Evolutionary conservation across 2,888 invertebrate genomes (phyloP), one percentile per base, ranked within the genome.

Genomic region (Galeopsomyia nigrocyanea): DNA sequence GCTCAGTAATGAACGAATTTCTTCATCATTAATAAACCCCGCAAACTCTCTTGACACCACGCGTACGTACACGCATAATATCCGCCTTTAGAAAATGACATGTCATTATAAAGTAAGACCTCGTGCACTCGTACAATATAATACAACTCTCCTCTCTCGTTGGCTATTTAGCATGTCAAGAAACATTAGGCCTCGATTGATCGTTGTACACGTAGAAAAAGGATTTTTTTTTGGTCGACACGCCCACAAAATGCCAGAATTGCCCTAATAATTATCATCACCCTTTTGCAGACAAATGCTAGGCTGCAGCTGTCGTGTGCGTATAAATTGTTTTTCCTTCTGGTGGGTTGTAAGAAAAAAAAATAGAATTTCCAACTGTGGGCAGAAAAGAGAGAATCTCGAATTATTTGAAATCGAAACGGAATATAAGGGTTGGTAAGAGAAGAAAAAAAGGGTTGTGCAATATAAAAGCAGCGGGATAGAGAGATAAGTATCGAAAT

Each of bases 261-360:
- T 70, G 70, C 72, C 75, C 70, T 67, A 75, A 75, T 75, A 73
- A 75, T 75, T 75, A 75, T 75, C 75, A 64, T 66, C 58, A 39
- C 39, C 39, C 39, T 39, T 63, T 63, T 62, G 17, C 26, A 58
- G 55, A 13, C 55, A 9, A 19, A 17, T 17, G 17, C 55, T 17
- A 17, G 3, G 74, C 53, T 14, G 31, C 49, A 9, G 64, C 51
- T 47, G 67, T 21, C 26, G 64, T 7, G 7, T 39, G 39, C 39
- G 31, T 31, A 39, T 39, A 13, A 10, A 39, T 39, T 5, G 26
- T 39, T 39, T 39, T 39, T 39, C 7, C 39, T 39, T 13, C 1
- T 39, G 39, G 13, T 7, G 31, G 7, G 39, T 10, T 39, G 39
- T 26, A 2, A 39, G 13, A 13, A 39, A 1, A 3, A 39, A 10